Evolutionary conservation across 2,113 vertebrate species (phyloP).

Genomic region (Psephotus haematonotus): DNA sequence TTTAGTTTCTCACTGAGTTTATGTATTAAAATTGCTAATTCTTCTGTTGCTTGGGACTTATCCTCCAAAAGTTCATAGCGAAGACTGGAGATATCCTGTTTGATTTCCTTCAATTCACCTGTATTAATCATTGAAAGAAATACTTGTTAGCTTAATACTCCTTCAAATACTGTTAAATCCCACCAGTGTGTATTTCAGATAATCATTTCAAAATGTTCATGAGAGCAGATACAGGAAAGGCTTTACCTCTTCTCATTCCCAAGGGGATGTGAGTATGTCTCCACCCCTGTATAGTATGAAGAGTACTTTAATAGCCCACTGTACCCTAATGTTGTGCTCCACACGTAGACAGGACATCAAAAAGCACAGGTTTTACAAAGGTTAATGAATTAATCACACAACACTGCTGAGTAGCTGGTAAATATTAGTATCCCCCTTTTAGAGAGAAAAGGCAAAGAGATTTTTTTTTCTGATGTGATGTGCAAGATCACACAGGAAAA

Average conservation of each 20-base stretch:
- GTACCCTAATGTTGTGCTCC: background rate
- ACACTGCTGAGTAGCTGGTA: slow-evolving; percentile 24
- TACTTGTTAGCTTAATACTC: background rate
- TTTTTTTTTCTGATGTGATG: background rate
- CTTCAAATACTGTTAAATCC: background rate
- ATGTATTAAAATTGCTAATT: slow-evolving; percentile 84
- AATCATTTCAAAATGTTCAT: background rate
- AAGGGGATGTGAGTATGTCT: rapidly evolving
- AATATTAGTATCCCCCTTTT: slow-evolving; percentile 35
- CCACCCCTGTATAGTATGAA: background rate
- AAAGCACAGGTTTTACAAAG: background rate
- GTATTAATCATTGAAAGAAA: slow-evolving; percentile 8
- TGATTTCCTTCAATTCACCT: slow-evolving; percentile 93
- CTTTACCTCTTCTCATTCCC: background rate
- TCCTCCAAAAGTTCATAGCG: slow-evolving; percentile 89
- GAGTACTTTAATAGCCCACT: background rate
- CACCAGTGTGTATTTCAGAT: background rate
- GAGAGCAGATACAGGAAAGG: background rate
- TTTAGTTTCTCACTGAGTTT: slow-evolving; percentile 87
- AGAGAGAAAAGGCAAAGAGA: background rate
- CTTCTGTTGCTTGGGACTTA: slow-evolving; percentile 88
- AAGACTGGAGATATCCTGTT: slow-evolving; percentile 91
- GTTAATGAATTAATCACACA: slow-evolving; percentile 55
- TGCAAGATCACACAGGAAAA: slow-evolving; percentile 1
- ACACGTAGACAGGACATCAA: background rate